phyloP scores from a whole-genome alignment of 2,888 invertebrate genomes.

The Hemithea aestivaria region DNA sequence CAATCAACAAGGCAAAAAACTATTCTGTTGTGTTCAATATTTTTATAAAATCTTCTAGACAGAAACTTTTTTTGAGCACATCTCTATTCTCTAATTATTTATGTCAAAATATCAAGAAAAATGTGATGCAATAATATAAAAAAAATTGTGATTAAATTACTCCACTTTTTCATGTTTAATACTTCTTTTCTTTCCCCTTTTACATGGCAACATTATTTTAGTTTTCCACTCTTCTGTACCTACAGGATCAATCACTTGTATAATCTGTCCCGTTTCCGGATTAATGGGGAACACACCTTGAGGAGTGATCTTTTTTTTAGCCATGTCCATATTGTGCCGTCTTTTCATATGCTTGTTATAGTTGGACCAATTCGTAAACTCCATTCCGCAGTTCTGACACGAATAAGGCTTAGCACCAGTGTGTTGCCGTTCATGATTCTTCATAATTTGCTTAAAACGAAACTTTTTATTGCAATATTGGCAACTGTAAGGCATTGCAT shows the following conservation, averaged over 20 bases:
- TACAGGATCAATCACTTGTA: conserved; percentile 52
- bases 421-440: conserved; percentile 86
- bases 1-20: no score
- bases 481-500: conserved; percentile 87
- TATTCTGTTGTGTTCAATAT: no score
- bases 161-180: conserved; percentile 46
- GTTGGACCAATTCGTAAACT: conserved; percentile 91
- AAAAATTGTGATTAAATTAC: no score
- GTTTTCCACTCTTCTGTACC: conserved; percentile 67
- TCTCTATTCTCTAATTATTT: no score
- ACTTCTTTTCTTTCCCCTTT: conserved; percentile 57
- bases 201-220: conserved; percentile 64
- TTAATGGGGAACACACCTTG: conserved; percentile 69
- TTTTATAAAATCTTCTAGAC: no score
- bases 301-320: conserved; percentile 76
- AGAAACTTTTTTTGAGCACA: no score
- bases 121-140: no score
- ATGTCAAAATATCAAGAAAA: no score
- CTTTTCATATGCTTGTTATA: conserved; percentile 91
- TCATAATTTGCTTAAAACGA: conserved; percentile 85
- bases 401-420: conserved; percentile 85
- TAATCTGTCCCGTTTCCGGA: conserved; percentile 63
- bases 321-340: conserved; percentile 79
- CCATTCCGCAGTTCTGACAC: conserved; percentile 83
- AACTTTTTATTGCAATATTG: conserved; percentile 87